Evolutionary conservation across 2,797 vertebrate genomes (phyloP), one percentile per base, ranked within the genome.

Genomic region (Poeciliopsis gracilis): DNA sequence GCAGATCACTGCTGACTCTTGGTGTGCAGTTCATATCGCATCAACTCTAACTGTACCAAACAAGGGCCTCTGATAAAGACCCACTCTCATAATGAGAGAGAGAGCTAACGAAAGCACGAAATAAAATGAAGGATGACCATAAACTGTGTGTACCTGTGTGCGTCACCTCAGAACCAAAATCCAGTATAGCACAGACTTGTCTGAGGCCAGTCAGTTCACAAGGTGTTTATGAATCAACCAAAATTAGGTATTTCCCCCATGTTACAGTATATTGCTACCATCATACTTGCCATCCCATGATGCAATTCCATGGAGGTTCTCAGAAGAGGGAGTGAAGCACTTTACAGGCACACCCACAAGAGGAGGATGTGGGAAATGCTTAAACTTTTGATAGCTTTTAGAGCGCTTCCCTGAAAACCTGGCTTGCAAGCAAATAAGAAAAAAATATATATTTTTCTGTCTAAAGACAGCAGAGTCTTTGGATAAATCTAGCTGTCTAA

Each of bases 1-100:
- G 95, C 95, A 96, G 95, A 96, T 96, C 92, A 76, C 91, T 94
- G 94, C 94, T 94, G 95, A 96, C 95, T 95, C 93, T 94, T 92
- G 88, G 93, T 94, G 93, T 93, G 94, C 82, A 87, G 90, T 92
- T 94, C 92, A 90, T 93, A 94, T 94, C 89, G 88, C 90, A 90
- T 95, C 94, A 92, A 92, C 93, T 94, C 90, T 89, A 92, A 94
- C 93, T 94, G 92, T 90, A 93, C 94, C 92, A 94, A 95, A 94
- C 93, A 93, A 95, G 94, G 92, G 90, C 90, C 92, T 91, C 85
- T 88, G 91, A 94, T 91, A 93, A 93, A 93, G 88, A 93, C 85
- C 90, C 90, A 87, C 92, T 93, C 92, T 85, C 89, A 91, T 93
- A 93, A 93, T 93, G 92, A 94, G 92, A 93, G 90, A 89, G 90